Evolutionary conservation across 1,140 invertebrate species (phyloP), one percentile per base, ranked within the genome.

Genomic region (Platorchestia sp.): DNA sequence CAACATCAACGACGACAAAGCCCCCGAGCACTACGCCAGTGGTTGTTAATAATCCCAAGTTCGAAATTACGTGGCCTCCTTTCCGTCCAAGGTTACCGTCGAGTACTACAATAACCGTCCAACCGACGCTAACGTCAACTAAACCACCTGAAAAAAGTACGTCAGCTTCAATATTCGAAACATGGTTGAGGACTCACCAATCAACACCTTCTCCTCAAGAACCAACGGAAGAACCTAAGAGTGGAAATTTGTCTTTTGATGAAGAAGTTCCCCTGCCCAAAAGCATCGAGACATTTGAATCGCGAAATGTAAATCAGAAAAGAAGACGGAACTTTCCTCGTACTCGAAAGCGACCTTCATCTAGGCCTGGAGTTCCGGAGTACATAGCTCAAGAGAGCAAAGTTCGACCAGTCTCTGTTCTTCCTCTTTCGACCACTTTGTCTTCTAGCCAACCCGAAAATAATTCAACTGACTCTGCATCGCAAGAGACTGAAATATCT

Each of bases 111-210:
- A 90, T 41, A 14, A 90, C 87, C 41, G 36, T 14, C 16, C 87
- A 90, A 47, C 91, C 91, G 47, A 93, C 91, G 40, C 3, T 47
- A 47, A 93, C 91, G 91, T 93, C 91, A 47, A 45, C 91, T 44
- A 44, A 6, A 36, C 36, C 43, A 27, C 91, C 91, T 14, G 43
- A 93, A 36, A 47, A 40, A 40, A 93, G 40, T 89, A 89, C 87
- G 22, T 19, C 91, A 45, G 41, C 43, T 40, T 93, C 91, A 47
- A 47, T 93, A 45, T 93, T 93, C 91, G 91, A 93, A 14, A n/a
- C 91, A 44, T 93, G 91, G 91, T 47, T 93, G 45, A 93, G 45
- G 40, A 36, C 91, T 40, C 44, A 93, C 45, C 91, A 93, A 45
- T 6, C n/a, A 36, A 93, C 91, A 36, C 91, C 91, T 41, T 40